These are phyloP conservation scores for Esox niger DNA, from an alignment of 2,113 vertebrate species.

Conservation along the genomic window DNA sequence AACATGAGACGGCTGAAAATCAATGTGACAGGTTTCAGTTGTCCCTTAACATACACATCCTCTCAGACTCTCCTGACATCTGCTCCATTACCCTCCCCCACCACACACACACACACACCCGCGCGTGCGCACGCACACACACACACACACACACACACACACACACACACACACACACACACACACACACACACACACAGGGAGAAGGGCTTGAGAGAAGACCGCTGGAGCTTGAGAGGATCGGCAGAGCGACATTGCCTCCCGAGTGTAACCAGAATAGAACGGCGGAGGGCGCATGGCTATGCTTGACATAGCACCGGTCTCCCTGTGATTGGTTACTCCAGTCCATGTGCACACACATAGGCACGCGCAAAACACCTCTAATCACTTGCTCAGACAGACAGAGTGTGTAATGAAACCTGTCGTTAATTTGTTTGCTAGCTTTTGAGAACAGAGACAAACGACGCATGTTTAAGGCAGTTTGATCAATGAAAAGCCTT, in stretches of 20 bases:
- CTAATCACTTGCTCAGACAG: constrained; percentile 19
- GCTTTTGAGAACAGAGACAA: constrained; percentile 37
- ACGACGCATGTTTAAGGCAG: constrained; percentile 51
- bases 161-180: too few species aligned
- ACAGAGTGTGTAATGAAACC: constrained; percentile 51
- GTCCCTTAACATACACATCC: too few species aligned
- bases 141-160: too few species aligned
- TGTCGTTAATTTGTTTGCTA: constrained; percentile 69
- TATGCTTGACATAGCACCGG: background rate
- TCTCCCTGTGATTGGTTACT: constrained; percentile 49
- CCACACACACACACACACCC: too few species aligned
- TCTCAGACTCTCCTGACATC: too few species aligned
- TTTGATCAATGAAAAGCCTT: constrained; percentile 63
- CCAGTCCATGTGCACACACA: constrained; percentile 21
- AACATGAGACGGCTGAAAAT: too few species aligned
- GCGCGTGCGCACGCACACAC: too few species aligned
- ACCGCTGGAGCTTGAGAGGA: background rate
- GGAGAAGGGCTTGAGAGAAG: constrained; percentile 8
- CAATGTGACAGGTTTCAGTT: too few species aligned
- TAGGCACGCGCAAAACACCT: constrained; percentile 6
- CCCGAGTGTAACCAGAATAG: too few species aligned
- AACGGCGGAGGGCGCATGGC: background rate
- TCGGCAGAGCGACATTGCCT: background rate
- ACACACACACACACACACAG: background rate
- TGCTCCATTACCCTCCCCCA: too few species aligned